Base-by-base conservation (phyloP, 2,888 invertebrate species). In the Pachymerium ferrugineum region DNA sequence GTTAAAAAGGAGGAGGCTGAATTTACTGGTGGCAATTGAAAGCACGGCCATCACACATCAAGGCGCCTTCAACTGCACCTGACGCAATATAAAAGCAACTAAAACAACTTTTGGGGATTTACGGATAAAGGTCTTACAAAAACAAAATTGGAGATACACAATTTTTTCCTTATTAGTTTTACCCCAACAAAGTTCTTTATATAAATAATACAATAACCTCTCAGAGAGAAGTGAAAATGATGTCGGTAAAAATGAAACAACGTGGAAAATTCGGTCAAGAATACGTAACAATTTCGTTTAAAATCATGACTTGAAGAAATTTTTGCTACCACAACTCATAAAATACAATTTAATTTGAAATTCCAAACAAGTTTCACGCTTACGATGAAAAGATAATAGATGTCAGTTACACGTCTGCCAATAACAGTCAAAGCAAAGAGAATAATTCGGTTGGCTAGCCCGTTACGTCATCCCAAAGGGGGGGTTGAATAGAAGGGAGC, bases 51-150 rank as follows among this genome's bases (percentile, higher is more conserved):
- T 62, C 62, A 62, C 62, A 62, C 62, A 62, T 62, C 62, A 62
- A 62, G 28, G 25, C 25, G 62, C 25, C 62, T 62, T 62, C 62
- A 62, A 10, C 62, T 62, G 62, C 62, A 62, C 62, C 62, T 62
- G 62, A 62, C 62, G 62, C 62, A 62, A 62, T 62, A 62, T 62
- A 62, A 62, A 62, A 62, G 62, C 62, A 62, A 62, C 62, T 62
- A 62, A 62, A 62, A 28, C 12, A 62, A 62, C 25, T 62, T 62
- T 62, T 25, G 28, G 62, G 62, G 62, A 62, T 62, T 62, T 28
- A n/a, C 62, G 62, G 28, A 62, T 62, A 62, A 62, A 62, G 47
- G n/a, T n/a, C n/a, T 62, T 25, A 62, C 62, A 28, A 28, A n/a
- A 62, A n/a, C n/a, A n/a, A n/a, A n/a, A n/a, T n/a, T n/a, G n/a